Conservation (phyloP, 1,140 invertebrate species). For the Hyles euphorbiae region DNA sequence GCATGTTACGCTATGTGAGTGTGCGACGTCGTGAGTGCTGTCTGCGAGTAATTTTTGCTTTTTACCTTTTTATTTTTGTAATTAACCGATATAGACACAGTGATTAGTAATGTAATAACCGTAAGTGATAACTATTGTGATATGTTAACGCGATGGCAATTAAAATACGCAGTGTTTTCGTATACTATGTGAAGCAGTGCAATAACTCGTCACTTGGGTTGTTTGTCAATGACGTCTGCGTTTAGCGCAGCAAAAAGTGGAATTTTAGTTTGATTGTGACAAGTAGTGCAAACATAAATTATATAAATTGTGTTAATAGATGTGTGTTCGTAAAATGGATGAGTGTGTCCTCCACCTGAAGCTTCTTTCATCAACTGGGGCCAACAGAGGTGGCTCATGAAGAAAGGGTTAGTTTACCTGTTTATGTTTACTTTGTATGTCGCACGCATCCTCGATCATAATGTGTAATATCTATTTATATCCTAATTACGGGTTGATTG, state of each 20-base stretch:
- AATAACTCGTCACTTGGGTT: constrained; percentile 69
- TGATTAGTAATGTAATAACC: constrained; percentile 64
- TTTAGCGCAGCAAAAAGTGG: constrained; percentile 73
- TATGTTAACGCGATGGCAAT: constrained; percentile 57
- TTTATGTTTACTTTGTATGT: constrained; percentile 62
- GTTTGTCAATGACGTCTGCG: constrained; percentile 74
- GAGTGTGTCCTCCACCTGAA: constrained; percentile 61
- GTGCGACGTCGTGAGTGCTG: constrained; percentile 71
- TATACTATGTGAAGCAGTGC: constrained; percentile 65
- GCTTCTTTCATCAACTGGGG: constrained; percentile 60
- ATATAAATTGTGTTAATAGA: constrained; percentile 60
- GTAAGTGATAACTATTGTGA: constrained; percentile 69
- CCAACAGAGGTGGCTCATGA: constrained; percentile 71
- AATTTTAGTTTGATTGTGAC: constrained; percentile 73
- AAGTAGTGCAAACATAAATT: constrained; percentile 67
- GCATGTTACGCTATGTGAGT: constrained; percentile 61
- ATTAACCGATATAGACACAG: constrained; percentile 57
- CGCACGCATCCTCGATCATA: constrained; percentile 18
- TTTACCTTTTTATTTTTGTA: constrained; percentile 74
- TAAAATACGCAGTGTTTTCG: constrained; percentile 65
- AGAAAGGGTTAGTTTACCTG: constrained; percentile 72
- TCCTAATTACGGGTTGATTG: constrained; percentile 22
- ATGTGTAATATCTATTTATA: constrained; percentile 28
- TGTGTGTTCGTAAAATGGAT: constrained; percentile 71
- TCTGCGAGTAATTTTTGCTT: constrained; percentile 69